Base-by-base conservation (phyloP, 2,113 vertebrate species). In the Odobenus rosmarus region DNA sequence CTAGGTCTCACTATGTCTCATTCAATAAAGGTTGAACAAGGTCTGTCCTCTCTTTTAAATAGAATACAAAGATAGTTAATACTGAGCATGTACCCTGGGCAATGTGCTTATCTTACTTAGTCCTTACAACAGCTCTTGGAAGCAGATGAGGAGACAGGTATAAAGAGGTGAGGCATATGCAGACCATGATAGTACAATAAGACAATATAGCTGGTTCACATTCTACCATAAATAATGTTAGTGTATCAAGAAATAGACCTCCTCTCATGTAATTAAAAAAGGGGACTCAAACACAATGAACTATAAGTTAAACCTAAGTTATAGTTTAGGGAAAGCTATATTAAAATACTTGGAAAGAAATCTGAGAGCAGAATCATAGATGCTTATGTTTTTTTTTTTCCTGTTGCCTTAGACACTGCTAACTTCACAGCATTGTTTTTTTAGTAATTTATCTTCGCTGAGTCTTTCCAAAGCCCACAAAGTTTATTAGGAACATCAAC, bases 341-440 rank as follows among this genome's bases (percentile, higher is more conserved):
- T 92, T 82, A 69, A 85, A 84, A 90, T 11, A 74, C 8, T 94
- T 51, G 59, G 28, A 42, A 93, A 94, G 82, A 95, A 67, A 87
- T 82, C 19, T 80, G 61, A 81, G 51, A 46, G 28, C 42, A 95
- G 49, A 76, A 49, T 81, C 21, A 49, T 49, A 64, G 24, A 84
- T 67, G 26, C 49, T 81, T 81, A 1, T 9, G 31, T 55, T n/a
- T 21, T 23, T 72, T 71, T 46, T 53, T 92, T 57, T 69, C 12
- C 76, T 77, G 11, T 93, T 83, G 33, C 51, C 55, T 93, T 26
- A 46, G 86, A n/a, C 57, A 72, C n/a, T 39, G 24, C 51, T 95
- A 72, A 69, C 85, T 89, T 94, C 69, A 81, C 24, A 88, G 55
- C 21, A 18, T 71, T 90, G 10, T 81, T 85, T 87, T 23, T 95